A percentile compares a stretch with the other conserved stretches of the same genome.
Conservation (phyloP, 53 echinoderm and acorn worm genomes). For the Echinarachnius parma region DNA sequence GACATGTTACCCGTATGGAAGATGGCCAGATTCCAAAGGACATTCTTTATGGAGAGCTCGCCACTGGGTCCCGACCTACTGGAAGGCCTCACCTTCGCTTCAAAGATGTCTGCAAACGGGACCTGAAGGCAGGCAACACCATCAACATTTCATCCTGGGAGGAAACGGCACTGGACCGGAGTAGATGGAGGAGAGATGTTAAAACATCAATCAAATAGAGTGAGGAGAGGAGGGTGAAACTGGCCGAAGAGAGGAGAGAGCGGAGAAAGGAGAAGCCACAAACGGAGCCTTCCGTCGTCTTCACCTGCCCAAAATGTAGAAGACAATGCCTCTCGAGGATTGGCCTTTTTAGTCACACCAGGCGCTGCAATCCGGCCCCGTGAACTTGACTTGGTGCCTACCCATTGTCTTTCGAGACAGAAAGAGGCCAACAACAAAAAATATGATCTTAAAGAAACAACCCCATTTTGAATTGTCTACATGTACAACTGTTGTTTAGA, state of each 20-base stretch:
- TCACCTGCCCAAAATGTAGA: slow-evolving; percentile 24
- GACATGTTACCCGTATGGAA: slow-evolving; percentile 55
- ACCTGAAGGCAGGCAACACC: slow-evolving; percentile 49
- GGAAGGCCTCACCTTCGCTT: slow-evolving; percentile 48
- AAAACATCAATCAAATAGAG: slow-evolving; percentile 1
- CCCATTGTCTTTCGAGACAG: no score
- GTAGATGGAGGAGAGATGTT: slow-evolving; percentile 2
- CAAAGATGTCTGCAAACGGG: slow-evolving; percentile 51
- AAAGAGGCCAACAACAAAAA: no score
- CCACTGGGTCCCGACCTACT: slow-evolving; percentile 14
- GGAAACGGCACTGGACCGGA: slow-evolving; percentile 21
- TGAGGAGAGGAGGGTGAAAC: slow-evolving; percentile 5
- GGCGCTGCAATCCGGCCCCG: no score
- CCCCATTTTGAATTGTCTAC: no score
- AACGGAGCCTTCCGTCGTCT: no score
- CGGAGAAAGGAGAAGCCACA: slow-evolving; percentile 3
- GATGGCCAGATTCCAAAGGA: slow-evolving; percentile 56
- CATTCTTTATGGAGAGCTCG: slow-evolving; percentile 49
- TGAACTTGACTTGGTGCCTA: no score
- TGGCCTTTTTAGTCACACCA: slow-evolving; percentile 23
- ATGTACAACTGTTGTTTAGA: no score
- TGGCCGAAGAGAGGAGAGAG: slow-evolving; percentile 35
- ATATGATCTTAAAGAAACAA: no score
- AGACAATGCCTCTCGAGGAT: slow-evolving; percentile 37
- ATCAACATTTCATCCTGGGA: slow-evolving; percentile 44